Base-by-base conservation (phyloP, 2,113 vertebrate species). In the Corydoras maculifer region DNA sequence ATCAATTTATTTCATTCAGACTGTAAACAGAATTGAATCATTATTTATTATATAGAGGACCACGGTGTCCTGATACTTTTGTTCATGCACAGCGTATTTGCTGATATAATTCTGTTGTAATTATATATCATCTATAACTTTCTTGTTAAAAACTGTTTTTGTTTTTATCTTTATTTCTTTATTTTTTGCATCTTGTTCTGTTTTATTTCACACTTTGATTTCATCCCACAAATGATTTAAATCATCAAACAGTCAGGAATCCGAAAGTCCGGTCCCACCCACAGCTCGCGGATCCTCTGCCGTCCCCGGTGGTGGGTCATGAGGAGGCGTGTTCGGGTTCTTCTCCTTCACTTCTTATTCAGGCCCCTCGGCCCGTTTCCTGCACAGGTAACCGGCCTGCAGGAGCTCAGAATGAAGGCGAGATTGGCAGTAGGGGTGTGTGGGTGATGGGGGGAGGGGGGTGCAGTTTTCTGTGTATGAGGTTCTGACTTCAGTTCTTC, bases 381-480 rank as follows among this genome's bases (percentile, higher is more conserved):
- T 89, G 88, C 78, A 87, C 94, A 98, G 96, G 96, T 98, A 97
- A 98, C 87, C 76, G 7, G 18, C 18, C 18, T 25, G 18, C 18
- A 25, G 18, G 18, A 25, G 18, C 18, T 25, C 77, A 13, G 72
- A 66, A 43, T 70, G 76, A 79, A 82, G 82, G 75, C 79, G 74
- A 8, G 13, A 53, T 53, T 49, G 77, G 77, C 71, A 48, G 49
- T 4, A 25, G 18, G 18, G 18, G 18, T 25, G 18, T 1, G 18
- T 25, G 35, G 1, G 7, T 43, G 35, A 8, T 43, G 35, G 35
- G 35, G 35, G 35, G 35, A n/a, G 35, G 35, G 35, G 35, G 35
- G 7, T 85, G 77, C 82, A 68, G 78, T 81, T 55, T 57, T 49
- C 50, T 61, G 10, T 35, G 32, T 58, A 3, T 31, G 25, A 8